A percentile compares a stretch with the other conserved stretches of the same genome.
phyloP scores from a whole-genome alignment of 2,797 vertebrate genomes.

The Melanotaenia maccullochi region DNA sequence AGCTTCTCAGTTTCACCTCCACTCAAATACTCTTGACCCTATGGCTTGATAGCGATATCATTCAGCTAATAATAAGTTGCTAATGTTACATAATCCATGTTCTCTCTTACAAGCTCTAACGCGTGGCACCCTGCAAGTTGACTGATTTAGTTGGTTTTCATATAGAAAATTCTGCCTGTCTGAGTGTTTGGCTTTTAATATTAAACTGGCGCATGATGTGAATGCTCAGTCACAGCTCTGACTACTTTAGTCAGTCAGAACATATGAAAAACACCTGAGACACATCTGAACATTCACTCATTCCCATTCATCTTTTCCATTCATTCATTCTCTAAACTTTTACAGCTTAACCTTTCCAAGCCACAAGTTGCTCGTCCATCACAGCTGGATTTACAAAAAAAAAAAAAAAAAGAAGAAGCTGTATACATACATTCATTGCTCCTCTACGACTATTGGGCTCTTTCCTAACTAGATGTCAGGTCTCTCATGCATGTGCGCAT shows the following conservation, averaged over 20 bases:
- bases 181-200: not conserved
- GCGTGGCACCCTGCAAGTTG: not conserved
- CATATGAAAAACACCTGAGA: not conserved
- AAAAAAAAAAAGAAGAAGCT: not conserved
- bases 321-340: not conserved
- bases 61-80: constrained; percentile 5
- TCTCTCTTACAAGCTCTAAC: not conserved
- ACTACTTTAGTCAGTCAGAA: not conserved
- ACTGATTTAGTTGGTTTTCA: not conserved
- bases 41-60: not conserved
- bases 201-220: not conserved
- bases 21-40: not conserved
- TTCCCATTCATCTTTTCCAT: not conserved
- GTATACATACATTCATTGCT: constrained; percentile 11
- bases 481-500: not conserved
- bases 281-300: no score
- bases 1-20: not conserved
- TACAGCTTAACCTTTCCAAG: not conserved
- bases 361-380: not conserved
- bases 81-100: constrained; percentile 2
- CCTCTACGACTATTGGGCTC: constrained; percentile 10
- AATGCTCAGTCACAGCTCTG: not conserved
- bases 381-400: not conserved
- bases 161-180: not conserved
- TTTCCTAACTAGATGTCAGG: not conserved